phyloP scores from a whole-genome alignment of 2,888 invertebrate species.

The Apantesis nais region DNA sequence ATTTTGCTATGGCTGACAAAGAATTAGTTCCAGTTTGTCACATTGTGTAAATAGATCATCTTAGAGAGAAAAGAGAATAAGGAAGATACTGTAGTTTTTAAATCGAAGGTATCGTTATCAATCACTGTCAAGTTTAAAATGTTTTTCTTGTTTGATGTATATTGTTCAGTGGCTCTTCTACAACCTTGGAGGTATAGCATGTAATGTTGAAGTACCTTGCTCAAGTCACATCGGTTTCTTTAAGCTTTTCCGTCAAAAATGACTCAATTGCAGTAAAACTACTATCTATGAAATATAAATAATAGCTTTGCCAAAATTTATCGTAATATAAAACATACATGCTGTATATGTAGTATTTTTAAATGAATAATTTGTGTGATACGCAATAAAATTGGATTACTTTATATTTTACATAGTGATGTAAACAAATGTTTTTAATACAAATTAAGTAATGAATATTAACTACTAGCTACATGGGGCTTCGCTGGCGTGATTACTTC shows the following conservation, averaged over 20 bases:
- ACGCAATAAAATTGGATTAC: too few species aligned
- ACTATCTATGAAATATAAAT: not conserved
- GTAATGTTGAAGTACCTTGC: not conserved
- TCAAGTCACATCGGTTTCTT: not conserved
- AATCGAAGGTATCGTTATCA: constrained; percentile 18
- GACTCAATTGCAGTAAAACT: constrained; percentile 23
- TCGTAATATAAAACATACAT: not conserved
- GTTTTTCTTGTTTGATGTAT: not conserved
- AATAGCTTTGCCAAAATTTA: not conserved
- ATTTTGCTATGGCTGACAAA: constrained; percentile 8
- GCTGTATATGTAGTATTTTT: too few species aligned
- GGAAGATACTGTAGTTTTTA: constrained; percentile 17
- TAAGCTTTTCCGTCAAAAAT: constrained; percentile 48
- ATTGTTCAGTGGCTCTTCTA: not conserved
- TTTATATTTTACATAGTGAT: too few species aligned
- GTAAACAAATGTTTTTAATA: too few species aligned
- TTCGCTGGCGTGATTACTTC: too few species aligned
- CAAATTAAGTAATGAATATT: too few species aligned
- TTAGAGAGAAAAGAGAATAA: constrained; percentile 13
- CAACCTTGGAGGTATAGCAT: not conserved
- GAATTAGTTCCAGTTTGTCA: constrained; percentile 6
- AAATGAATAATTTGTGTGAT: too few species aligned
- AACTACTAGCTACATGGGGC: too few species aligned
- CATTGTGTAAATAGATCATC: constrained; percentile 14
- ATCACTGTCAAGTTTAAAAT: constrained; percentile 1